Conservation (phyloP, 2,113 vertebrate genomes). For the Oophaga pumilio region DNA sequence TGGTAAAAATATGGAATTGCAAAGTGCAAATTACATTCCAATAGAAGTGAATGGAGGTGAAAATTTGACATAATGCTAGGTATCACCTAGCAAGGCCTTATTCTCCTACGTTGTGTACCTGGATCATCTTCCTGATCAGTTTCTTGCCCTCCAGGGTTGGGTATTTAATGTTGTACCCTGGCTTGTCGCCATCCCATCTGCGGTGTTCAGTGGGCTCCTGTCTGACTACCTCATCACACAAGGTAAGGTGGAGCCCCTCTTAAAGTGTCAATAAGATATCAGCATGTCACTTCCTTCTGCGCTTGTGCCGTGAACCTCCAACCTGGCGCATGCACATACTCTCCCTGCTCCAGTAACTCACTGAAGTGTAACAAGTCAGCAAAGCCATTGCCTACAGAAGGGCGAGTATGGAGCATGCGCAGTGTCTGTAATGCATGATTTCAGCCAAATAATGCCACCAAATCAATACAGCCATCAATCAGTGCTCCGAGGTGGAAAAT, state of each 20-base stretch:
- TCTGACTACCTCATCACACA: slow-evolving; percentile 88
- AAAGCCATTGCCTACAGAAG: too few species aligned
- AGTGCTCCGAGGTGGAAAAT: too few species aligned
- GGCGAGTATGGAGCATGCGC: too few species aligned
- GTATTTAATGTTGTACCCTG: slow-evolving; percentile 95
- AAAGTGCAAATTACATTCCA: neutral
- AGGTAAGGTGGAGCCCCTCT: slow-evolving; percentile 70
- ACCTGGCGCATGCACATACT: too few species aligned
- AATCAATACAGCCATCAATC: too few species aligned
- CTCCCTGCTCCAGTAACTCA: too few species aligned
- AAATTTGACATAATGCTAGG: too few species aligned
- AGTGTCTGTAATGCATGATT: too few species aligned
- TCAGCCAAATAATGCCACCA: too few species aligned
- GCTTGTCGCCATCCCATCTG: slow-evolving; percentile 89
- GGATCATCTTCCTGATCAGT: neutral
- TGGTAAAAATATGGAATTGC: slow-evolving; percentile 38
- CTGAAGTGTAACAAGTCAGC: too few species aligned
- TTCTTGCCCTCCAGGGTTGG: slow-evolving; percentile 83
- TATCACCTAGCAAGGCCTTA: neutral
- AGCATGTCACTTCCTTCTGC: too few species aligned
- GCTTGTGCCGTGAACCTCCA: too few species aligned
- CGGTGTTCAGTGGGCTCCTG: slow-evolving; percentile 88
- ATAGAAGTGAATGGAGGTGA: neutral
- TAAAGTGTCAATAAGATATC: neutral
- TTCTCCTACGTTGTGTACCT: neutral